phyloP scores from a whole-genome alignment of 2,888 invertebrate species.

The Oligia strigilis region DNA sequence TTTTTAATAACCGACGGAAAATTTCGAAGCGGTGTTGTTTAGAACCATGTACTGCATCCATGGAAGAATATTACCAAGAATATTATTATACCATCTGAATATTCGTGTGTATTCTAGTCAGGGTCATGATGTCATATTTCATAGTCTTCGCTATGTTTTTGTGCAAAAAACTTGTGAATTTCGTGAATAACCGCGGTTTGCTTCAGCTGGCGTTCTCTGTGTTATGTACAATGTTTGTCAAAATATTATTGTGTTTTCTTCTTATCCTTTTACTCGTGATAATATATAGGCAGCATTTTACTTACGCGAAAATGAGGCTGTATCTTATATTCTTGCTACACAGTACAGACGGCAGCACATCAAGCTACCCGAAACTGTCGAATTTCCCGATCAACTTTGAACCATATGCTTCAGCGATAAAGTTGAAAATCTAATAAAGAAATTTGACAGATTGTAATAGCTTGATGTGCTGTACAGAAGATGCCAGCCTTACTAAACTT shows the following conservation, averaged over 20 bases:
- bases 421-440: no score
- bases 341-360: no score
- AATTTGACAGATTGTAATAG: no score
- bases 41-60: not conserved
- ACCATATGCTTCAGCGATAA: no score
- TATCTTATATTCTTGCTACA: not conserved
- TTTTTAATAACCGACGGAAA: no score
- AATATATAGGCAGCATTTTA: slow-evolving; percentile 16
- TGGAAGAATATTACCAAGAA: no score
- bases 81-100: not conserved
- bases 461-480: no score
- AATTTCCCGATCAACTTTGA: no score
- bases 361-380: no score
- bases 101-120: not conserved
- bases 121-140: slow-evolving; percentile 12
- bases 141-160: slow-evolving; percentile 13
- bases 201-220: slow-evolving; percentile 9
- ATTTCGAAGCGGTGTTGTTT: not conserved
- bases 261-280: slow-evolving; percentile 12
- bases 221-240: slow-evolving; percentile 32
- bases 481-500: no score
- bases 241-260: slow-evolving; percentile 31
- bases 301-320: not conserved
- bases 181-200: slow-evolving; percentile 24
- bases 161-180: slow-evolving; percentile 20